Evolutionary conservation across 2,888 invertebrate genomes (phyloP).

Genomic region (Idaea dimidiata): DNA sequence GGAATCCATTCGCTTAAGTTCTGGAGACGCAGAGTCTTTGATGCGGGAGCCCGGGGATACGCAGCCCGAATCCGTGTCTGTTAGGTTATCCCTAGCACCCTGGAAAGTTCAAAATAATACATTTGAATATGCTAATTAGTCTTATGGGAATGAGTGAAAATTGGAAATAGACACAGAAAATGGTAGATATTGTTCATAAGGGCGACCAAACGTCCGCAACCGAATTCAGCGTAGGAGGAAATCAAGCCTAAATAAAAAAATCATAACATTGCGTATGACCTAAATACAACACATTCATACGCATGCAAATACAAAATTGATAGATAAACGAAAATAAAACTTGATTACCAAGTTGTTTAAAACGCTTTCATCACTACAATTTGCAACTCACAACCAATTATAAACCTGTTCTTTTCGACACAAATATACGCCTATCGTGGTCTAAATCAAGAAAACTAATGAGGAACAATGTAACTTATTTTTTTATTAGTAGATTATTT

Average conservation of each 20-base stretch:
- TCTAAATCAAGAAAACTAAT: conserved; percentile 11
- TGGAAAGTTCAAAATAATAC: conserved; percentile 39
- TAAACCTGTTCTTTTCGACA: conserved; percentile 8
- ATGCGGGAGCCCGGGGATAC: conserved; percentile 77
- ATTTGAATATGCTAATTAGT: neutral
- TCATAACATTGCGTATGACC: neutral
- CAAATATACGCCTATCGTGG: conserved; percentile 10
- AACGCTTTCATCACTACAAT: neutral
- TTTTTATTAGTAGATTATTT: conserved; percentile 12
- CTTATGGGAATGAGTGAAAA: neutral
- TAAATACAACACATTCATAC: neutral
- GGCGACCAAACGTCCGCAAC: neutral
- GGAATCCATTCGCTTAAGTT: conserved; percentile 78
- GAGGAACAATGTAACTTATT: conserved; percentile 9
- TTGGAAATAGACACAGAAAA: no score
- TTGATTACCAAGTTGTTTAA: neutral
- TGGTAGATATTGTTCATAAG: no score
- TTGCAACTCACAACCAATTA: neutral
- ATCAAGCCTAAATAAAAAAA: neutral
- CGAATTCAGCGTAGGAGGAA: neutral
- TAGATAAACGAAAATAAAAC: neutral
- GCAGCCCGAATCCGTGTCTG: conserved; percentile 78
- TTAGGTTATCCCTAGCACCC: conserved; percentile 76
- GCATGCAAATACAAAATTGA: neutral
- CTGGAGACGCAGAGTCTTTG: conserved; percentile 77